Evolutionary conservation across 2,888 invertebrate species (phyloP).

Genomic region (Philonicus albiceps): DNA sequence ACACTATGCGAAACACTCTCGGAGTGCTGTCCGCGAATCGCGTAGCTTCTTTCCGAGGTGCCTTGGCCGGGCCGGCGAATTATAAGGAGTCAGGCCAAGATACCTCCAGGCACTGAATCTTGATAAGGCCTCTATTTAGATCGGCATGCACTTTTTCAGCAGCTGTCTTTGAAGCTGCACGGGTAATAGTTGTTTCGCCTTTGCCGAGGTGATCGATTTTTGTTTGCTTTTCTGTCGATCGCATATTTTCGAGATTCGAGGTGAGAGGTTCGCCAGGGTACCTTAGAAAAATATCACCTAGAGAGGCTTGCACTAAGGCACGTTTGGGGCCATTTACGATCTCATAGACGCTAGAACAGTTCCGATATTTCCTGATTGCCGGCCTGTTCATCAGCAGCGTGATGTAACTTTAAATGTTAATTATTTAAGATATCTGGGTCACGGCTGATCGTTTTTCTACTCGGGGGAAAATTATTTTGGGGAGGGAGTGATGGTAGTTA

Average conservation of each 20-base stretch:
- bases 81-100: not conserved
- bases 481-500: not conserved
- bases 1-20: slow-evolving; percentile 20
- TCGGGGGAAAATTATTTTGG: not conserved
- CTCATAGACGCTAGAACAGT: not conserved
- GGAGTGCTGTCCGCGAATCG: not conserved
- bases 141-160: slow-evolving; percentile 20
- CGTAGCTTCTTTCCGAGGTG: slow-evolving; percentile 12
- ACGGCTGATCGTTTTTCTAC: not conserved
- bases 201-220: not conserved
- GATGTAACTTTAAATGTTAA: not conserved
- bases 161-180: not conserved
- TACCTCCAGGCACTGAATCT: slow-evolving; percentile 13
- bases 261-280: not conserved
- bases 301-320: not conserved
- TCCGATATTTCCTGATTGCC: not conserved
- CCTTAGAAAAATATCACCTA: not conserved
- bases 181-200: slow-evolving; percentile 8
- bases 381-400: not conserved
- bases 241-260: not conserved
- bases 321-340: not conserved
- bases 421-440: not conserved
- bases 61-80: not conserved
- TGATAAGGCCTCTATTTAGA: slow-evolving; percentile 10
- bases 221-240: not conserved